Evolutionary conservation across 2,797 vertebrate genomes (phyloP).

Genomic region (Neopelma chrysocephalum): DNA sequence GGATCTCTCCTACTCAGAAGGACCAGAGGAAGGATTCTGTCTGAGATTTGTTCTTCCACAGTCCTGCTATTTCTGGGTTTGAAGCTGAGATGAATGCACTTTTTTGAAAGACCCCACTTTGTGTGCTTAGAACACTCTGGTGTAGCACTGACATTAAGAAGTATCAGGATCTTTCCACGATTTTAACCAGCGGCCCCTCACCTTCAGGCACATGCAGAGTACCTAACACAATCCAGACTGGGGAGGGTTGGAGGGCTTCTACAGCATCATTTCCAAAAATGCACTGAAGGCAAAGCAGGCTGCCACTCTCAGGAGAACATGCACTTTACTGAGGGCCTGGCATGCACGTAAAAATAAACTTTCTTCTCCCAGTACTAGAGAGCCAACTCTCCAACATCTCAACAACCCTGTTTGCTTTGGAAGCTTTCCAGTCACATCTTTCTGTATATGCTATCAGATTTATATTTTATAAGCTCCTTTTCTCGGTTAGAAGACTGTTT

Average conservation of each 20-base stretch:
- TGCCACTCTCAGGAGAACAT: not conserved
- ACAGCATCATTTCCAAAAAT: not conserved
- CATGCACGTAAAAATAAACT: slow-evolving; percentile 64
- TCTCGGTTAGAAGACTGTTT: not conserved
- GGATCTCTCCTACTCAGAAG: not conserved
- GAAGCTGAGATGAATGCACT: not conserved
- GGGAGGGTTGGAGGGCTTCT: not conserved
- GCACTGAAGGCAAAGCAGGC: not conserved
- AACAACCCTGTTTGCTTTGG: slow-evolving; percentile 77
- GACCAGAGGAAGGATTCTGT: not conserved
- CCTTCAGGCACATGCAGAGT: not conserved
- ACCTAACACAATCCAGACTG: not conserved
- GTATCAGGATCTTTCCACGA: not conserved
- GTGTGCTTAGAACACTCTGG: not conserved
- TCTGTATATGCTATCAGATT: slow-evolving; percentile 64
- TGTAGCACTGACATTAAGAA: not conserved
- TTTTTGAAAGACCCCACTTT: not conserved
- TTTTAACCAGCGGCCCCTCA: not conserved
- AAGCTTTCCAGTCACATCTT: slow-evolving; percentile 77
- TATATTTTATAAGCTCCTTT: slow-evolving; percentile 45
- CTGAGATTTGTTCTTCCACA: not conserved
- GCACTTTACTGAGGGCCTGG: slow-evolving; percentile 6
- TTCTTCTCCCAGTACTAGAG: slow-evolving; percentile 34
- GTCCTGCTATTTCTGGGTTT: not conserved
- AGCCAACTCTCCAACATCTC: slow-evolving; percentile 69